A percentile compares a stretch with the other conserved stretches of the same genome.
These are phyloP conservation scores for Hippopotamus amphibius DNA, from an alignment of 2,113 vertebrate species.

Conservation along the genomic window DNA sequence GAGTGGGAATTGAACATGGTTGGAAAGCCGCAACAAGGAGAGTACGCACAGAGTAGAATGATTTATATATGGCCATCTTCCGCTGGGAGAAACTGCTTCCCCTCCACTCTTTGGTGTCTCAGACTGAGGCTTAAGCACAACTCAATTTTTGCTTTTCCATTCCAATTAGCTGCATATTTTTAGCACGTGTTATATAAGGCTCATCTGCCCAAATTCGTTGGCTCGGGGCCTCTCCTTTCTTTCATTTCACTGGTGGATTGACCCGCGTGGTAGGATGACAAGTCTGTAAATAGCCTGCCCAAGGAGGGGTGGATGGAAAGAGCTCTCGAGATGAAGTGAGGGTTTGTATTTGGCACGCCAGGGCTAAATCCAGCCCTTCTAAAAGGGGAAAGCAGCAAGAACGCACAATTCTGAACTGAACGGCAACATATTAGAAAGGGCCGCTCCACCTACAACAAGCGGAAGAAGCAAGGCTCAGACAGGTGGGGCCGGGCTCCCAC, in stretches of 20 bases:
- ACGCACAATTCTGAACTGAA: conserved; percentile 65
- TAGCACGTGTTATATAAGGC: conserved; percentile 80
- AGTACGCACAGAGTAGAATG: conserved; percentile 49
- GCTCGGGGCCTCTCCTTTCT: conserved; percentile 69
- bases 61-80: conserved; percentile 68
- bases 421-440: background rate
- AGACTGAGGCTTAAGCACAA: conserved; percentile 43
- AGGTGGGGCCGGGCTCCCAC: background rate
- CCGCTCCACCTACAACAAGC: background rate
- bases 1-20: background rate
- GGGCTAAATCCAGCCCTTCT: conserved; percentile 80
- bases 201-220: conserved; percentile 77
- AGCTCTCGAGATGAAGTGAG: conserved; percentile 75
- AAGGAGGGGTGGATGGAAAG: conserved; percentile 71
- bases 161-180: conserved; percentile 80
- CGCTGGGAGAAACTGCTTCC: background rate
- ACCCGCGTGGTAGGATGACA: conserved; percentile 77
- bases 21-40: conserved; percentile 50
- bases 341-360: conserved; percentile 76
- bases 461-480: background rate
- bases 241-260: conserved; percentile 75
- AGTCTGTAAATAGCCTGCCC: conserved; percentile 79
- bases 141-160: conserved; percentile 64
- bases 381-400: conserved; percentile 80
- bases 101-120: conserved; percentile 45